Evolutionary conservation across 1,140 invertebrate genomes (phyloP).

Genomic region (Tetragonula clypearis): DNA sequence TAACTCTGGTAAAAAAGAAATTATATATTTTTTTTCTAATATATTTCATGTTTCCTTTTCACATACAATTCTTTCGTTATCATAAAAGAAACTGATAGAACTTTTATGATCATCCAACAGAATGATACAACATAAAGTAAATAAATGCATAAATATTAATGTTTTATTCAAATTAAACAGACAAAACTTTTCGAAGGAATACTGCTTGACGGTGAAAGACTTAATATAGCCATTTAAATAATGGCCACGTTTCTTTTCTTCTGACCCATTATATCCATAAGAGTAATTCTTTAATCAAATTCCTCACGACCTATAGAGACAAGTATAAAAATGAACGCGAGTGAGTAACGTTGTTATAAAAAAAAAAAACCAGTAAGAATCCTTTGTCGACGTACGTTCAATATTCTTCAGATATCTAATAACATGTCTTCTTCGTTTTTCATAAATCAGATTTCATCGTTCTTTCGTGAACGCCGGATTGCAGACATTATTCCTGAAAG

Average conservation of each 20-base stretch:
- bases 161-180: too few relatives aligned
- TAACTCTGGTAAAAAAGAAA: too few relatives aligned
- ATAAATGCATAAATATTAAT: too few relatives aligned
- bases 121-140: too few relatives aligned
- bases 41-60: too few relatives aligned
- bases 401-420: constrained; percentile 27
- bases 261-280: too few relatives aligned
- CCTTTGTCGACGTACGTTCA: not conserved
- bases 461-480: not conserved
- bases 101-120: too few relatives aligned
- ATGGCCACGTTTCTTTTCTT: not conserved
- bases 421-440: constrained; percentile 15
- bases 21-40: too few relatives aligned
- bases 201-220: not conserved
- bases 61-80: too few relatives aligned
- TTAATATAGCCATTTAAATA: not conserved
- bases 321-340: not conserved
- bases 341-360: not conserved
- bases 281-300: not conserved
- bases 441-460: constrained; percentile 27
- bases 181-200: too few relatives aligned
- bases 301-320: not conserved
- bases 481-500: not conserved
- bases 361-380: not conserved
- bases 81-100: too few relatives aligned